Percentiles rank a stretch among this genome's conserved stretches.
Evolutionary conservation across 2,888 invertebrate genomes (phyloP).

Genomic region (Calephelis perditalis): DNA sequence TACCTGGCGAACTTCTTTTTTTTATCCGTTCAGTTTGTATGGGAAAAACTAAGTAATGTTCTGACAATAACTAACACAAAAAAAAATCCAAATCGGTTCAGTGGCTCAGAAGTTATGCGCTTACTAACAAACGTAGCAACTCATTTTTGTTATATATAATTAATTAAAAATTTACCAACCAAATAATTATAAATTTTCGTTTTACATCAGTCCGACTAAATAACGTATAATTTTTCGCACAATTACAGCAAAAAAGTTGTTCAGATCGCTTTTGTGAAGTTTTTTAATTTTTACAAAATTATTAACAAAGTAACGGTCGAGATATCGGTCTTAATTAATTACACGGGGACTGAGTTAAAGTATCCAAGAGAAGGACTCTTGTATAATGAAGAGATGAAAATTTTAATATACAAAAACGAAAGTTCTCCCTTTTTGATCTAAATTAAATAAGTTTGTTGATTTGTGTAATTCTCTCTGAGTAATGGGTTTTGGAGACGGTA

Average conservation of each 20-base stretch:
- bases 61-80: no score
- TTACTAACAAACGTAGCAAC: no score
- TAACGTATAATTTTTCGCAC: not conserved
- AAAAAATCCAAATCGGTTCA: no score
- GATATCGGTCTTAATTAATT: constrained; percentile 27
- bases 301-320: constrained; percentile 18
- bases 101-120: no score
- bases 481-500: constrained; percentile 11
- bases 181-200: no score
- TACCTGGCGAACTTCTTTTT: no score
- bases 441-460: constrained; percentile 27
- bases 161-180: no score
- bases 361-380: constrained; percentile 15
- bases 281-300: constrained; percentile 21
- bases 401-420: constrained; percentile 31
- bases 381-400: constrained; percentile 29
- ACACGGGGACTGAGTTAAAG: constrained; percentile 20
- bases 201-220: not conserved
- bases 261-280: constrained; percentile 7
- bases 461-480: constrained; percentile 17
- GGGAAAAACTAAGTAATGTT: no score
- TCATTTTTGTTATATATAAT: no score
- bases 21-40: no score
- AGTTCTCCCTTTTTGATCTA: constrained; percentile 24
- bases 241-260: not conserved